These are phyloP conservation scores for Lepus americanus DNA, from an alignment of 2,113 vertebrate species.

Conservation along the genomic window DNA sequence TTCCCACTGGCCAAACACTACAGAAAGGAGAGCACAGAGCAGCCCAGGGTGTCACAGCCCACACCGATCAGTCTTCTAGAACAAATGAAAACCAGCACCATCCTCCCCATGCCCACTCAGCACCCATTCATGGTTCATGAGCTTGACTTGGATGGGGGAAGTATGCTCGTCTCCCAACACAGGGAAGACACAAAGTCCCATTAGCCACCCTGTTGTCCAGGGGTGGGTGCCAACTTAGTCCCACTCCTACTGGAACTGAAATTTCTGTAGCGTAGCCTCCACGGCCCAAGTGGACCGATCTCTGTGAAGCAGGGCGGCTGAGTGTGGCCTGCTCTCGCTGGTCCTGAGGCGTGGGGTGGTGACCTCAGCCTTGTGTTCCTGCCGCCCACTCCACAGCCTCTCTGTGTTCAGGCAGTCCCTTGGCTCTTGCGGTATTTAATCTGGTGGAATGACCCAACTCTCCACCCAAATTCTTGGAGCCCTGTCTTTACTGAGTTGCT, in stretches of 20 bases:
- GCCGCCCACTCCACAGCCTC: not conserved
- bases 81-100: not conserved
- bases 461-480: too few relatives aligned
- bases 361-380: not conserved
- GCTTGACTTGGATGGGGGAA: too few relatives aligned
- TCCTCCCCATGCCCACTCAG: too few relatives aligned
- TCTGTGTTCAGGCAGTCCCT: not conserved
- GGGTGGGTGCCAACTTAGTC: not conserved
- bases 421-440: not conserved
- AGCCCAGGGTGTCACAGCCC: not conserved
- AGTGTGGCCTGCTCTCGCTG: not conserved
- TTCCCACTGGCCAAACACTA: not conserved
- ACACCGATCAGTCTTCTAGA: accelerated
- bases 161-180: accelerated
- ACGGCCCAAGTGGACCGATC: too few relatives aligned
- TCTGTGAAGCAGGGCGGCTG: not conserved
- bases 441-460: too few relatives aligned
- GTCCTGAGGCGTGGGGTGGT: not conserved
- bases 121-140: too few relatives aligned
- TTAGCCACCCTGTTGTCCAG: not conserved
- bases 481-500: not conserved
- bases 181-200: too few relatives aligned
- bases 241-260: not conserved
- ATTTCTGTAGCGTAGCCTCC: not conserved
- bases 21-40: not conserved